Conservation (phyloP, 2,113 vertebrate genomes). For the Stegostoma tigrinum region DNA sequence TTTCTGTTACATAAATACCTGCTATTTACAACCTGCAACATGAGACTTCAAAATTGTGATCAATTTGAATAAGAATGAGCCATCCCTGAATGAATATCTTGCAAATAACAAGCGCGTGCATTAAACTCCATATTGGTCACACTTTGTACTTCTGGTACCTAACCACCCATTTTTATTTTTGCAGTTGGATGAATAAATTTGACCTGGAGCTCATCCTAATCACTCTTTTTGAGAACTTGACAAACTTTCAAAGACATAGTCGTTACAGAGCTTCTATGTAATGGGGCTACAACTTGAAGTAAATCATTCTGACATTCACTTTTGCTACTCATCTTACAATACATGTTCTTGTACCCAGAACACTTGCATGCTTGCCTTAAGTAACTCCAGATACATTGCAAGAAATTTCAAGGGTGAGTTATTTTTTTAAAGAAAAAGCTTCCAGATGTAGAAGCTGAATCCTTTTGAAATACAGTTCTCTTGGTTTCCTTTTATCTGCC, state of each 20-base stretch:
- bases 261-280: not conserved
- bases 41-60: not conserved
- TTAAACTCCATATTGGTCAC: not conserved
- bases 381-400: slow-evolving; percentile 21
- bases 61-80: not conserved
- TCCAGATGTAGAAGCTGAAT: slow-evolving; percentile 34
- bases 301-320: slow-evolving; percentile 31
- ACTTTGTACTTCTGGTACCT: not conserved
- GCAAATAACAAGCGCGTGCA: not conserved
- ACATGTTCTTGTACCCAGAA: slow-evolving; percentile 1
- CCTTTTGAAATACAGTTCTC: slow-evolving; percentile 30
- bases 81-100: not conserved
- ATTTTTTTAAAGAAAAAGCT: slow-evolving; percentile 6
- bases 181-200: not conserved
- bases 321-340: slow-evolving; percentile 22
- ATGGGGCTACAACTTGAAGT: slow-evolving; percentile 2
- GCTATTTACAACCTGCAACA: not conserved
- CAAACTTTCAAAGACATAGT: not conserved
- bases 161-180: not conserved
- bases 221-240: not conserved
- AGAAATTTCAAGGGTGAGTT: not conserved
- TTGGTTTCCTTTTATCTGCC: slow-evolving; percentile 32
- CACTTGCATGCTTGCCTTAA: slow-evolving; percentile 28
- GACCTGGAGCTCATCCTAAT: not conserved
- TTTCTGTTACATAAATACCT: not conserved